A percentile compares a stretch with the other conserved stretches of the same genome.
Conservation (phyloP, 2,113 vertebrate genomes). For the Cricetomys ansorgei region DNA sequence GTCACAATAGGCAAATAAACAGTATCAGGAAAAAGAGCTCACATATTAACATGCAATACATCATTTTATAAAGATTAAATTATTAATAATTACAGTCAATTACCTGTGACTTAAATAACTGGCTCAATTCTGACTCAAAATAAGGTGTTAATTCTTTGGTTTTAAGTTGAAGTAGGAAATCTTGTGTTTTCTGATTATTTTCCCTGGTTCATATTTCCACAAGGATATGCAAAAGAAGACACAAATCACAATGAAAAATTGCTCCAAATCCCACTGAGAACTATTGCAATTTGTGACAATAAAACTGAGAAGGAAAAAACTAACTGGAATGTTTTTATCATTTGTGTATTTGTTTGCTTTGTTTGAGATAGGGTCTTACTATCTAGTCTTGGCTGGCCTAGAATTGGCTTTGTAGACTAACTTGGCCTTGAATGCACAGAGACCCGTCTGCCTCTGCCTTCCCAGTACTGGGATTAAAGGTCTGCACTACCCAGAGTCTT, state of each 20-base stretch:
- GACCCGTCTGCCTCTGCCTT: neutral
- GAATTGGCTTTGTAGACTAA: neutral
- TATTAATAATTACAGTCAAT: conserved; percentile 48
- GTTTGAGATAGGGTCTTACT: neutral
- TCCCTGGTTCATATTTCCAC: conserved; percentile 83
- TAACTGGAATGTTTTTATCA: no score
- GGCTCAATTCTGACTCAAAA: conserved; percentile 89
- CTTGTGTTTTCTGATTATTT: conserved; percentile 85
- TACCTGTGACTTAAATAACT: conserved; percentile 83
- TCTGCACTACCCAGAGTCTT: neutral
- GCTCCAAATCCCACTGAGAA: neutral
- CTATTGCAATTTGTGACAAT: neutral
- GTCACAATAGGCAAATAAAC: neutral
- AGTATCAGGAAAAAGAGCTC: neutral
- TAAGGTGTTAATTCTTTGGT: conserved; percentile 87
- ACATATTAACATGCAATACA: neutral
- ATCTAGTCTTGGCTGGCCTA: neutral
- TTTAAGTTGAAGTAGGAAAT: conserved; percentile 84
- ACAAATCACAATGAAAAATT: conserved; percentile 38
- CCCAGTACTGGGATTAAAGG: neutral
- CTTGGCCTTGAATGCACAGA: neutral
- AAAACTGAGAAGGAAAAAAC: neutral
- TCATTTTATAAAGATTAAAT: neutral
- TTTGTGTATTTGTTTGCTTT: no score
- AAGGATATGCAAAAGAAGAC: conserved; percentile 43